A percentile compares a stretch with the other conserved stretches of the same genome.
These are phyloP conservation scores for Mastigias papua DNA, from an alignment of 30 jellyfish, hydroid and myxozoan species.

Conservation along the genomic window DNA sequence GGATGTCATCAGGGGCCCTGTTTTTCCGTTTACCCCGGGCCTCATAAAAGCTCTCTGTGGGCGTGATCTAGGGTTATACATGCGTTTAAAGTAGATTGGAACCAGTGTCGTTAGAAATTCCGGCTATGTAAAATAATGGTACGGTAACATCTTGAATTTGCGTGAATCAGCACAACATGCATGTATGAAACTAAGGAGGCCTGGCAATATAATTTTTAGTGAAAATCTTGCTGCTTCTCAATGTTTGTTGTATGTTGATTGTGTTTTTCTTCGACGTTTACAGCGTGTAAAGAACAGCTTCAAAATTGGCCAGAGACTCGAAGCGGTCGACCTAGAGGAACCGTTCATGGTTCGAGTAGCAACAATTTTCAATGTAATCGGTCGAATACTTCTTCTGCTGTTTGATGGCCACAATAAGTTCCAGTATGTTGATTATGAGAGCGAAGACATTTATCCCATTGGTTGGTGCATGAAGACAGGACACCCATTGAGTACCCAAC, in stretches of 20 bases:
- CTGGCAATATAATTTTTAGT: not conserved
- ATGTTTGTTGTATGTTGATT: not conserved
- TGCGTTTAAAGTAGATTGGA: too few species aligned
- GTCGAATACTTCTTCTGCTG: conserved; percentile 77
- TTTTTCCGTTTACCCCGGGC: too few species aligned
- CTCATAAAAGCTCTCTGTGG: too few species aligned
- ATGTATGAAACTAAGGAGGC: too few species aligned
- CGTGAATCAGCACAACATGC: too few species aligned
- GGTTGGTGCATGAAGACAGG: conserved; percentile 94
- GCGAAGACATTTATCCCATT: conserved; percentile 82
- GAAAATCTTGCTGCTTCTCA: not conserved
- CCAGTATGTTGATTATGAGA: conserved; percentile 82
- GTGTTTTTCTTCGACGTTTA: not conserved
- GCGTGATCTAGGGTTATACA: too few species aligned
- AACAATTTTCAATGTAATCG: conserved; percentile 67
- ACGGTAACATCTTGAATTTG: too few species aligned
- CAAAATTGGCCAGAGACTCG: conserved; percentile 85
- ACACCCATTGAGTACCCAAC: conserved; percentile 81
- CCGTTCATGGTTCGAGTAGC: conserved; percentile 92
- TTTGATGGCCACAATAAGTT: conserved; percentile 87
- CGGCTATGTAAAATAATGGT: too few species aligned
- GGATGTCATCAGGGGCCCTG: too few species aligned
- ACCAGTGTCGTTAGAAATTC: too few species aligned
- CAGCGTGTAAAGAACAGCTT: conserved; percentile 75
- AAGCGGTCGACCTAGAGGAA: conserved; percentile 86